Conservation (phyloP, 2,113 vertebrate species). For the Motacilla alba region DNA sequence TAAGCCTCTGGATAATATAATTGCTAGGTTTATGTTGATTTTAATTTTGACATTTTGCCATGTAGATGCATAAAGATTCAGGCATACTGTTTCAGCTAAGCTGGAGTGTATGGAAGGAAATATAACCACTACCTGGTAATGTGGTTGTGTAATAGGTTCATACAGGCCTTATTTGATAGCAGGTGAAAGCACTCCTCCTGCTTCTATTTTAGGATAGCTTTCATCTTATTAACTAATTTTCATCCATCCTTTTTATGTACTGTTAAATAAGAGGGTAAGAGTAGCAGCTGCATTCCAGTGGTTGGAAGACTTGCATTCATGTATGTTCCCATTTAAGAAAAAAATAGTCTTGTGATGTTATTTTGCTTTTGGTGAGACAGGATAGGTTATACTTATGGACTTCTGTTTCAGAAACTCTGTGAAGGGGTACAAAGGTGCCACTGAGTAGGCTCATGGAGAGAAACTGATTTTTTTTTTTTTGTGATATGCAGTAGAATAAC, state of each 20-base stretch:
- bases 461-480: not conserved
- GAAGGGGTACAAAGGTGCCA: not conserved
- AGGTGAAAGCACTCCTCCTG: not conserved
- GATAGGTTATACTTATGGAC: not conserved
- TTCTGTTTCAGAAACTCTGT: not conserved
- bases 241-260: not conserved
- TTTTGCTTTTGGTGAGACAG: not conserved
- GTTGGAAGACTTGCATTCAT: not conserved
- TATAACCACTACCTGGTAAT: not conserved
- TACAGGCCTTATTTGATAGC: not conserved
- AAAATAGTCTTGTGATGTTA: not conserved
- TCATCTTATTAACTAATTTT: slow-evolving; percentile 20
- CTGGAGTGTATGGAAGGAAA: not conserved
- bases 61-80: not conserved
- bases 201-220: slow-evolving; percentile 43
- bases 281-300: not conserved
- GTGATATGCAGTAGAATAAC: not conserved
- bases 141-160: not conserved
- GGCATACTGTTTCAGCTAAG: not conserved
- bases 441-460: not conserved
- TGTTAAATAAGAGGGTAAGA: not conserved
- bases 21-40: not conserved
- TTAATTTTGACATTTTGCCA: not conserved
- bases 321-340: not conserved
- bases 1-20: not conserved